A percentile compares a stretch with the other conserved stretches of the same genome.
These are phyloP conservation scores for Acipenser oxyrinchus DNA, from an alignment of 2,797 vertebrate genomes.

Conservation along the genomic window DNA sequence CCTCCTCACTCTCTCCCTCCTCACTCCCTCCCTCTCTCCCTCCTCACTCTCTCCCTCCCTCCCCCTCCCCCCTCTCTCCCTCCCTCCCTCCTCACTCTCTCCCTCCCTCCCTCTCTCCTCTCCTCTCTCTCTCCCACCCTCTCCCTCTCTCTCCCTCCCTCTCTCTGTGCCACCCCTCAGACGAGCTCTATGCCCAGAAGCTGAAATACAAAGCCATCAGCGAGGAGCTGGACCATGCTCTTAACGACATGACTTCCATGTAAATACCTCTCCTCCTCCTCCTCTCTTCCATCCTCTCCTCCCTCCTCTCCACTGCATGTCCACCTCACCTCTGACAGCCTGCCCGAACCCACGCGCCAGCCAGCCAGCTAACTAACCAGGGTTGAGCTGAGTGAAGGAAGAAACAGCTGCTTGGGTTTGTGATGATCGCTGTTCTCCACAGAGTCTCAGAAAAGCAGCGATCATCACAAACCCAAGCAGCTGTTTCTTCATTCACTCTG, in stretches of 20 bases:
- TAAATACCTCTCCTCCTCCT: constrained; percentile 54
- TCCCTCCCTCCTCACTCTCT: neutral
- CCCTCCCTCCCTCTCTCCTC: neutral
- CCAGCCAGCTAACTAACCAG: too few relatives aligned
- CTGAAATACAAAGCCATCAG: constrained; percentile 72
- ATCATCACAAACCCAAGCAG: too few relatives aligned
- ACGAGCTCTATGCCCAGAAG: constrained; percentile 75
- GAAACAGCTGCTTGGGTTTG: too few relatives aligned
- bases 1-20: neutral
- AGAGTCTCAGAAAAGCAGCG: too few relatives aligned
- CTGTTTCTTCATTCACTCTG: too few relatives aligned
- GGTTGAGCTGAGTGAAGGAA: too few relatives aligned
- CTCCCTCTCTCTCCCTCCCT: too few relatives aligned
- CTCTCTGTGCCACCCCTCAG: constrained; percentile 24
- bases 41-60: neutral
- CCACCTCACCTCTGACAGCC: neutral
- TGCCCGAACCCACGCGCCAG: neutral
- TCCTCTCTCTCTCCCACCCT: neutral
- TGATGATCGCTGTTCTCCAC: too few relatives aligned
- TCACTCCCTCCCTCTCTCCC: neutral
- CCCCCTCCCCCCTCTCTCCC: neutral
- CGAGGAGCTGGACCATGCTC: constrained; percentile 70
- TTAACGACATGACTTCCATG: constrained; percentile 64
- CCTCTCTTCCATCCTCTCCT: neutral
- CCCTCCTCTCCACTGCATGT: neutral